Evolutionary conservation across 2,888 invertebrate genomes (phyloP).

Genomic region (Drosophila mulleri): DNA sequence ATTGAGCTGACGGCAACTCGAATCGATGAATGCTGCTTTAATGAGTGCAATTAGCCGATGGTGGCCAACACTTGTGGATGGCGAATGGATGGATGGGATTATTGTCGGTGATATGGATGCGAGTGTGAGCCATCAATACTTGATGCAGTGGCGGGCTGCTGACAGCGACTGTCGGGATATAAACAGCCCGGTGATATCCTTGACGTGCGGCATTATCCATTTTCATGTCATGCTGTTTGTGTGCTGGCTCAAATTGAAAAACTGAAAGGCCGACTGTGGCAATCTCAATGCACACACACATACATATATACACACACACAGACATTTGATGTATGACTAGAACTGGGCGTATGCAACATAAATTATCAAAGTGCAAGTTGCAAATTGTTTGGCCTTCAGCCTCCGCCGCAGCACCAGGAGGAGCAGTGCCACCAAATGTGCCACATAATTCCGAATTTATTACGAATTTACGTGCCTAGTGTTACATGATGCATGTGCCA

Average conservation of each 20-base stretch:
- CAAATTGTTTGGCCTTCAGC: conserved; percentile 74
- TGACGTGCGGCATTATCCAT: conserved; percentile 67
- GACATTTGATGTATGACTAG: conserved; percentile 45
- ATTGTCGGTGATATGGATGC: neutral
- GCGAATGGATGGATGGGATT: conserved; percentile 7
- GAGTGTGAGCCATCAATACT: neutral
- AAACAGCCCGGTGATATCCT: conserved; percentile 42
- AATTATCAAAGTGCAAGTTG: conserved; percentile 78
- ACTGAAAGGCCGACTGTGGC: conserved; percentile 5
- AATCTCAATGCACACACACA: conserved; percentile 14
- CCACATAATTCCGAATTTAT: conserved; percentile 78
- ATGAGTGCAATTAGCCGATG: conserved; percentile 58
- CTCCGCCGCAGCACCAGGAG: conserved; percentile 11
- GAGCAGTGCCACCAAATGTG: conserved; percentile 63
- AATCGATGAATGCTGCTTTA: conserved; percentile 50
- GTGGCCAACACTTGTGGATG: conserved; percentile 10
- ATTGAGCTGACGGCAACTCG: conserved; percentile 21
- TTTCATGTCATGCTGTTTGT: conserved; percentile 48
- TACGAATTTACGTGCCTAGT: conserved; percentile 69
- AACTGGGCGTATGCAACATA: conserved; percentile 63
- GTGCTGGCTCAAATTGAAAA: conserved; percentile 59
- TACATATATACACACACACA: neutral
- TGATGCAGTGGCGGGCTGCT: conserved; percentile 16
- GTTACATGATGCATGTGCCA: conserved; percentile 62
- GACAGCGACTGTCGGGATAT: conserved; percentile 43